These are phyloP conservation scores for Aphaenogaster ashmeadi DNA, from an alignment of 1,140 invertebrate species.

Conservation along the genomic window DNA sequence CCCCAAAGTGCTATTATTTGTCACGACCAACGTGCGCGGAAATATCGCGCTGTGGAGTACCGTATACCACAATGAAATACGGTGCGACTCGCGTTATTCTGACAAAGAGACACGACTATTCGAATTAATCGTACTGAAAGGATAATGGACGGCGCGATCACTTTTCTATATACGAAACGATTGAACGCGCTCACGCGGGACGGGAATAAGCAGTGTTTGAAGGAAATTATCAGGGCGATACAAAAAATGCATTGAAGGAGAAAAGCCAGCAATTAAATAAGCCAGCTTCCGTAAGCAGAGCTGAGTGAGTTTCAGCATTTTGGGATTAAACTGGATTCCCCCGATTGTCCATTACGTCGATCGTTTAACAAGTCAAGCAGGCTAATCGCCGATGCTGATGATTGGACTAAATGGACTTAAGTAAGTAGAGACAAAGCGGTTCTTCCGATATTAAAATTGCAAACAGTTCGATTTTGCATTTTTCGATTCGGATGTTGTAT, in stretches of 20 bases:
- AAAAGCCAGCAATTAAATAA: slow-evolving; percentile 59
- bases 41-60: slow-evolving; percentile 42
- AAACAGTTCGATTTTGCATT: neutral
- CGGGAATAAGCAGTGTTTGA: slow-evolving; percentile 31
- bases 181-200: slow-evolving; percentile 10
- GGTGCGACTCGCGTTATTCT: slow-evolving; percentile 21
- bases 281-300: slow-evolving; percentile 22
- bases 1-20: slow-evolving; percentile 60
- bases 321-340: slow-evolving; percentile 58
- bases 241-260: slow-evolving; percentile 41
- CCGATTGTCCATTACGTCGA: slow-evolving; percentile 58
- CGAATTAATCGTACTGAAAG: slow-evolving; percentile 29
- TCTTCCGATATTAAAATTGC: slow-evolving; percentile 33
- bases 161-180: slow-evolving; percentile 30
- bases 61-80: slow-evolving; percentile 46
- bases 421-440: slow-evolving; percentile 16
- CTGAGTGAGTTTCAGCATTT: slow-evolving; percentile 44
- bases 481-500: neutral
- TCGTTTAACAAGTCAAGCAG: slow-evolving; percentile 59
- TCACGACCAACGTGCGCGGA: slow-evolving; percentile 44
- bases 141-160: slow-evolving; percentile 43
- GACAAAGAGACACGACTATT: slow-evolving; percentile 45
- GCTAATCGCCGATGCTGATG: slow-evolving; percentile 43
- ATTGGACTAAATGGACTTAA: slow-evolving; percentile 51
- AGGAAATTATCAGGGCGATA: slow-evolving; percentile 47